Conservation (phyloP, 2,888 invertebrate species). For the Heliconius aoede region DNA sequence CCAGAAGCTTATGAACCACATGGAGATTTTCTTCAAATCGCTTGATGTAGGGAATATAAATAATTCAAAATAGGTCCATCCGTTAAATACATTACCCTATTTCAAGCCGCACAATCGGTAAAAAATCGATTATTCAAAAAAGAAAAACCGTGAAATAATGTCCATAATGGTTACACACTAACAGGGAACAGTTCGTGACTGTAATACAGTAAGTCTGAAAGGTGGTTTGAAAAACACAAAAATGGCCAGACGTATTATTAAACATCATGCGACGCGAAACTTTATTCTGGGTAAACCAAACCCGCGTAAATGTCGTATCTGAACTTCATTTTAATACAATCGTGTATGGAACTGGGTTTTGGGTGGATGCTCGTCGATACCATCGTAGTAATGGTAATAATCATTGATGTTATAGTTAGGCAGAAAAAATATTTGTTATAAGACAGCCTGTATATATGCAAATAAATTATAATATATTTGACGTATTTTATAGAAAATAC, state of each 20-base stretch:
- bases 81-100: background rate
- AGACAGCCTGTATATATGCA: too few species aligned
- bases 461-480: too few species aligned
- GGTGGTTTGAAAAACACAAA: constrained; percentile 46
- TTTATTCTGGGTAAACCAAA: constrained; percentile 57
- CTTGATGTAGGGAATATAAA: background rate
- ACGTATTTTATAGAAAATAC: too few species aligned
- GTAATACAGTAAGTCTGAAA: background rate
- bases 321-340: background rate
- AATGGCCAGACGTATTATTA: constrained; percentile 62
- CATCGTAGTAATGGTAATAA: background rate
- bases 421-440: background rate
- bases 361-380: background rate
- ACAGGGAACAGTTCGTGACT: constrained; percentile 26
- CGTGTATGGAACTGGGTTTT: background rate
- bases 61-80: background rate
- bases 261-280: constrained; percentile 50
- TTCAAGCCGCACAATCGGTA: background rate
- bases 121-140: background rate
- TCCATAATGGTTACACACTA: constrained; percentile 3
- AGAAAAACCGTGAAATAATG: background rate
- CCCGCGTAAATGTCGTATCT: constrained; percentile 30
- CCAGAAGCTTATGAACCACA: too few species aligned
- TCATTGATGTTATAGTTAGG: background rate
- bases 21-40: too few species aligned